phyloP scores from a whole-genome alignment of 2,797 vertebrate genomes.

The Hipposideros larvatus region DNA sequence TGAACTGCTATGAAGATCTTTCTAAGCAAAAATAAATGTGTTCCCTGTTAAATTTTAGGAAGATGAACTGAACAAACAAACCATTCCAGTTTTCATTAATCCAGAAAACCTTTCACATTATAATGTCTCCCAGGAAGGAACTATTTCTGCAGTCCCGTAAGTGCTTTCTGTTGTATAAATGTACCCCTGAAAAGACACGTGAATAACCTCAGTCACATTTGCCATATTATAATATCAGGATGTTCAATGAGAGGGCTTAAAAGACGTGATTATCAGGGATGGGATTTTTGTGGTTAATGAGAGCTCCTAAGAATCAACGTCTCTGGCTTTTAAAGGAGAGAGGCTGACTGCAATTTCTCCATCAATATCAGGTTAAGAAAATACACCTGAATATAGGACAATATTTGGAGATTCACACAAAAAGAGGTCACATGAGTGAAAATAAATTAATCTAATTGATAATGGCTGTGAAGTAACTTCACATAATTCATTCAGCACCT shows the following conservation, averaged over 20 bases:
- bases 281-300: background rate
- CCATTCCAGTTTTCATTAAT: background rate
- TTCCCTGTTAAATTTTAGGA: slow-evolving; percentile 40
- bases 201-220: slow-evolving; percentile 32
- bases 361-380: slow-evolving; percentile 27
- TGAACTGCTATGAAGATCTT: slow-evolving; percentile 52
- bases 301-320: background rate
- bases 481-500: too few species aligned
- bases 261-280: background rate
- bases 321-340: background rate
- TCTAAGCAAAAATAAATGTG: slow-evolving; percentile 60
- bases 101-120: slow-evolving; percentile 26
- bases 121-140: background rate
- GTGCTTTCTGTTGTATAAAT: slow-evolving; percentile 59
- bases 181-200: background rate
- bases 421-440: background rate
- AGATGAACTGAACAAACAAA: slow-evolving; percentile 72
- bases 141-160: slow-evolving; percentile 19
- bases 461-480: background rate
- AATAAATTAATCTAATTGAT: background rate
- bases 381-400: background rate
- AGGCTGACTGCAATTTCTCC: background rate
- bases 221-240: background rate
- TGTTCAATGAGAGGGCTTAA: background rate
- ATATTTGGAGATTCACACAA: background rate